Evolutionary conservation across 2,113 vertebrate genomes (phyloP).

Genomic region (Antechinus stuartii): DNA sequence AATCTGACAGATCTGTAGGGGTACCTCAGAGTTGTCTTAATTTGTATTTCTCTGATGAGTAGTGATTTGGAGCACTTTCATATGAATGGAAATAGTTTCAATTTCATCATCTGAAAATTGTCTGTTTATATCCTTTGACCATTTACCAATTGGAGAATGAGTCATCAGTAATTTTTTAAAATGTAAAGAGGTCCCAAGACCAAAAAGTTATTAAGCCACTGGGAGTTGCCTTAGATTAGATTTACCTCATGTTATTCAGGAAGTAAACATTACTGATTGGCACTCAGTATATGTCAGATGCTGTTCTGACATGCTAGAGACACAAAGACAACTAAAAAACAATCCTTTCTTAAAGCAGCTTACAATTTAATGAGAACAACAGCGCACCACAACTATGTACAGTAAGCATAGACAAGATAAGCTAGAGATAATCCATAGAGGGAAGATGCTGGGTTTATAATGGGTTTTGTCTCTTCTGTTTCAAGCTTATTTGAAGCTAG

Average conservation of each 20-base stretch:
- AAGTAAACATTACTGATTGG: background rate
- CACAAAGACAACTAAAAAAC: background rate
- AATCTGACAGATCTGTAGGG: too few relatives aligned
- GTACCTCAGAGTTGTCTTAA: too few relatives aligned
- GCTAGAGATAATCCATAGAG: background rate
- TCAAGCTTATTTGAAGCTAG: constrained; percentile 41
- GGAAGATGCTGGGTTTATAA: constrained; percentile 21
- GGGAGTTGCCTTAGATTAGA: constrained; percentile 40
- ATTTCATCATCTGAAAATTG: too few relatives aligned
- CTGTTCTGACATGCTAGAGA: background rate
- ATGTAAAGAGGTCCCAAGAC: background rate
- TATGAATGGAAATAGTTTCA: too few relatives aligned
- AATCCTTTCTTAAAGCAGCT: background rate
- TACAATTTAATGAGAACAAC: background rate
- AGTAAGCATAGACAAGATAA: background rate
- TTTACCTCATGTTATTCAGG: constrained; percentile 31
- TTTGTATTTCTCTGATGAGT: too few relatives aligned
- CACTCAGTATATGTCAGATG: background rate
- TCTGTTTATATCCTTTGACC: too few relatives aligned
- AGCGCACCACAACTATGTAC: background rate
- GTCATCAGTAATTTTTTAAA: background rate
- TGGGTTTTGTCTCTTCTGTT: constrained; percentile 33
- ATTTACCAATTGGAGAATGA: too few relatives aligned
- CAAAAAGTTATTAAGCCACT: background rate
- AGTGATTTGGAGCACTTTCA: too few relatives aligned